phyloP scores from a whole-genome alignment of 1,140 invertebrate genomes.

The Palaemon carinicauda region DNA sequence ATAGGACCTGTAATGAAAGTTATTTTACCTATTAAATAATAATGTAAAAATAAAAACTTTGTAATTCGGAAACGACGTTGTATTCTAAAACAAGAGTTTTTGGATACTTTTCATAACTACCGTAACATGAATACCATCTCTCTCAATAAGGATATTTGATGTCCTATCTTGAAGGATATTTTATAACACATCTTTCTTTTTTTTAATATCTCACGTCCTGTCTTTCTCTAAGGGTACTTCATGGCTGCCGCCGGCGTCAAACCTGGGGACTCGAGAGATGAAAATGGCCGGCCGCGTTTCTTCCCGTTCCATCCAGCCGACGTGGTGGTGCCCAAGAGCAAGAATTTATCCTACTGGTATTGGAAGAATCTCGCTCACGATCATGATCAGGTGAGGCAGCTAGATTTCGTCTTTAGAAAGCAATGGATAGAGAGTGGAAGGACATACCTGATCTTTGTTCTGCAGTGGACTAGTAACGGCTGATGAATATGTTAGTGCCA shows the following conservation, averaged over 20 bases:
- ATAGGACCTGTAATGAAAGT: no score
- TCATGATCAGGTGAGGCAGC: constrained; percentile 75
- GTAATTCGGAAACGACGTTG: no score
- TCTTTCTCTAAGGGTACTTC: not conserved
- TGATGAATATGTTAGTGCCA: no score
- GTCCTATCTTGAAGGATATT: not conserved
- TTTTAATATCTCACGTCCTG: not conserved
- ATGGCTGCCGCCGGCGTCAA: constrained; percentile 52
- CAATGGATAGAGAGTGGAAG: not conserved
- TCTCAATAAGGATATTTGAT: not conserved
- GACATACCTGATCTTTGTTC: no score
- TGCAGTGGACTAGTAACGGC: no score
- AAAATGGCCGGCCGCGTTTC: constrained; percentile 84
- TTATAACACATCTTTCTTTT: not conserved
- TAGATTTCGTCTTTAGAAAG: not conserved
- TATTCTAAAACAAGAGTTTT: no score
- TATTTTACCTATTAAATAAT: no score
- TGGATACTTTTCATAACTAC: no score
- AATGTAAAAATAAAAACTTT: no score
- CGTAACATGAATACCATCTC: no score
- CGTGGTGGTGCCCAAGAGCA: constrained; percentile 84
- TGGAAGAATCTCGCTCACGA: constrained; percentile 95
- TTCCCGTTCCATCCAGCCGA: constrained; percentile 92
- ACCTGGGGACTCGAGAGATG: constrained; percentile 87
- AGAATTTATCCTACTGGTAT: constrained; percentile 80